Evolutionary conservation across 2,797 vertebrate genomes (phyloP), one percentile per base, ranked within the genome.

Genomic region (Pelodytes ibericus): DNA sequence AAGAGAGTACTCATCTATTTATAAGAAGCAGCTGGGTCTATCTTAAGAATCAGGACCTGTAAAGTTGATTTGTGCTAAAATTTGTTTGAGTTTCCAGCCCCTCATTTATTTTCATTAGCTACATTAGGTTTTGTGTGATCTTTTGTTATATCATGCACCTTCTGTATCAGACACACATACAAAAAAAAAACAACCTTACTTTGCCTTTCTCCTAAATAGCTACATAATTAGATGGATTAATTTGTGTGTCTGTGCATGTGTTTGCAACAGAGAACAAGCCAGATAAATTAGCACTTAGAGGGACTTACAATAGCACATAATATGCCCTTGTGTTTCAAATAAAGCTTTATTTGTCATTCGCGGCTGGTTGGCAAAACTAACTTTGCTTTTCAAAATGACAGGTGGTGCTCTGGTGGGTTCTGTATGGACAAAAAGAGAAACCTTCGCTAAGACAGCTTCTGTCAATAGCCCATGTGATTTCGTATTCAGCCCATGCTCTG

Each of bases 251-350:
- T 89, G 84, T 84, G 85, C 82, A 72, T 89, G 86, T 91, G 91
- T 92, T 90, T 89, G 88, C 87, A 87, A 86, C 88, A 83, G 86
- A 91, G 91, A 90, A 90, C 89, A 91, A 91, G 90, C 92, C 89
- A 92, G 89, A 93, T 93, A 94, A 93, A 94, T 93, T 93, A 93
- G 90, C 92, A 90, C 91, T 93, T 91, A 92, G 88, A 87, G 85
- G 87, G 86, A 85, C 85, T 83, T 88, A 94, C 92, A 94, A 93
- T 91, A 87, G 88, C 85, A 81, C 87, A 91, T 91, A 92, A 92
- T 92, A 90, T 91, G 89, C 84, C 87, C 91, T 93, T 94, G 90
- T 90, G 88, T 93, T 94, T 90, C 87, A 82, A 85, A 89, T 88
- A 91, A 92, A 92, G 92, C 89, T 91, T 90, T 92, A 89, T 93